Base-by-base conservation (phyloP, 2,888 invertebrate genomes). In the Epicampocera succincta region DNA sequence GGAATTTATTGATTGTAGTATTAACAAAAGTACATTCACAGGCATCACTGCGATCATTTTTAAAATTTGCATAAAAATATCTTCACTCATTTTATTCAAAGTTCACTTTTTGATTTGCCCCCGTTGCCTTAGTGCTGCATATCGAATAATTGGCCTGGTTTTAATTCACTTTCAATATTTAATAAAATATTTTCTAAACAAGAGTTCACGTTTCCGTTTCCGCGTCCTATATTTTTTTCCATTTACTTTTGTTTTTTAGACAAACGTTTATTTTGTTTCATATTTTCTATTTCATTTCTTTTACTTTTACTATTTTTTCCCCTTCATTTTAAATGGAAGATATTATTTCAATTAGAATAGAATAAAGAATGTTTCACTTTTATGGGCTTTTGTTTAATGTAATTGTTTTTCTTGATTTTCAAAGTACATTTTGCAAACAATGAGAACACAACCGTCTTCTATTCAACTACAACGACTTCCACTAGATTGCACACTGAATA, bases 401-500 rank as follows among this genome's bases (percentile, higher is more conserved):
- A 38, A 50, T 48, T 44, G 58, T 61, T 56, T 56, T 63, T 25
- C 40, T 33, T 68, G 50, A 44, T 63, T 19, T 12, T 25, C 9
- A 21, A n/a, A 50, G 13, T 29, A 56, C 29, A 56, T 50, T 74
- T 58, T 50, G 33, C 58, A 65, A 65, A 74, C 78, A 78, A 78
- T 74, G 54, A 58, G 52, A 78, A 65, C 21, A 73, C 56, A 58
- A 66, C 46, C 78, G 82, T 78, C 60, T 66, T 58, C 60, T 66
- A 48, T 58, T 46, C 66, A 69, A 82, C 80, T 76, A 50, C 69
- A 71, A 75, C 71, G 78, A 75, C 82, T 82, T 78, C 82, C 78
- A 82, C 78, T 78, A 78, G 65, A 78, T 78, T 78, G 69, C 78
- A 78, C 56, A 82, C 82, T 82, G 61, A 82, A 75, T 56, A 71